A percentile compares a stretch with the other conserved stretches of the same genome.
These are phyloP conservation scores for Calameuta idolon DNA, from an alignment of 2,888 invertebrate genomes.

Conservation along the genomic window DNA sequence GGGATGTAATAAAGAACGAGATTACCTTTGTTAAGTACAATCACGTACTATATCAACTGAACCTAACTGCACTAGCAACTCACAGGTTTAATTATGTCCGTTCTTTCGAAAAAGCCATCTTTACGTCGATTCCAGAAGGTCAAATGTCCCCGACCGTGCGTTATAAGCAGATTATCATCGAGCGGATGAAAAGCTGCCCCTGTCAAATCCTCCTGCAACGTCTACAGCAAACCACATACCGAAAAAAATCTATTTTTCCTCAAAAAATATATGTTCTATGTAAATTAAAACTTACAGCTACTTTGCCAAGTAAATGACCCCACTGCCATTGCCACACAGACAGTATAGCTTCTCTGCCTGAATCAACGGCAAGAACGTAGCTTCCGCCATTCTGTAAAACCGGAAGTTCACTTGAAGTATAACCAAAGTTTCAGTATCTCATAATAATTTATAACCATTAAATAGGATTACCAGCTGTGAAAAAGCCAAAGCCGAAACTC, in stretches of 20 bases:
- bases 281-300: conserved; percentile 78
- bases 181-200: conserved; percentile 92
- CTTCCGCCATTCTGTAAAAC: conserved; percentile 85
- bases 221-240: conserved; percentile 70
- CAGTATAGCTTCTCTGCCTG: conserved; percentile 88
- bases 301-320: conserved; percentile 92
- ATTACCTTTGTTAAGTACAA: not conserved
- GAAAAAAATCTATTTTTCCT: conserved; percentile 5
- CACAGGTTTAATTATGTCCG: conserved; percentile 89
- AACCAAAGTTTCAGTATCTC: not conserved
- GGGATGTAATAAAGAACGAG: no score
- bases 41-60: conserved; percentile 9
- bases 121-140: conserved; percentile 94
- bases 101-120: conserved; percentile 90
- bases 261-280: not conserved
- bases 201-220: conserved; percentile 87
- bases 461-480: conserved; percentile 79
- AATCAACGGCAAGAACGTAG: conserved; percentile 90
- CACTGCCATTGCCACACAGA: conserved; percentile 97
- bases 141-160: conserved; percentile 90
- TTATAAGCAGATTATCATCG: conserved; percentile 91
- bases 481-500: conserved; percentile 89
- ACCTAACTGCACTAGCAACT: conserved; percentile 29
- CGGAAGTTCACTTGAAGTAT: not conserved
- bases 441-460: not conserved